phyloP scores from a whole-genome alignment of 2,113 vertebrate genomes.

The Drymodes brunneopygia region DNA sequence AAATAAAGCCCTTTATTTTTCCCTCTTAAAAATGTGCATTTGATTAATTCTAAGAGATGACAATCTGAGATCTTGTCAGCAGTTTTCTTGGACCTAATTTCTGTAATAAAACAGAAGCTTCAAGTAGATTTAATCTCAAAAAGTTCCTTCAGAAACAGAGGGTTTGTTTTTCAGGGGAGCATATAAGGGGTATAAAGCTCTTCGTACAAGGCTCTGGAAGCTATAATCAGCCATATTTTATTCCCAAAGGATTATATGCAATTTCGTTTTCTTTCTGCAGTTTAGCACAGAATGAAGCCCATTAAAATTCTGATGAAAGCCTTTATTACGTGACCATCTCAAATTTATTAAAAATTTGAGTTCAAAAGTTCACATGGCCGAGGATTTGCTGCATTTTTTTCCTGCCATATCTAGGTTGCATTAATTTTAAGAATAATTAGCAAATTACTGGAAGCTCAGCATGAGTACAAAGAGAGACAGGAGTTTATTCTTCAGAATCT shows the following conservation, averaged over 20 bases:
- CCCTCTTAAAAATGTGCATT: background rate
- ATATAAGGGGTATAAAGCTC: background rate
- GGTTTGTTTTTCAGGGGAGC: background rate
- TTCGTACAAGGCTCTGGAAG: background rate
- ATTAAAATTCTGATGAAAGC: background rate
- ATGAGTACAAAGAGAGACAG: background rate
- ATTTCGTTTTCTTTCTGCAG: background rate
- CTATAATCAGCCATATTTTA: background rate
- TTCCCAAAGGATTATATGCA: background rate
- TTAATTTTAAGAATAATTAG: constrained; percentile 5
- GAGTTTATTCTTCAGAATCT: background rate
- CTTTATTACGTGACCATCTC: background rate
- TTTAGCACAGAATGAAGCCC: background rate
- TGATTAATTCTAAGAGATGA: background rate
- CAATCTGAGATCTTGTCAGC: background rate
- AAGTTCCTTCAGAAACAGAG: background rate
- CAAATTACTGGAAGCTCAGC: background rate
- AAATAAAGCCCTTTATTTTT: background rate
- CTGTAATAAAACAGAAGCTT: background rate
- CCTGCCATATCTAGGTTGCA: background rate
- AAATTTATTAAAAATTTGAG: background rate
- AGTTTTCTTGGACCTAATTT: background rate
- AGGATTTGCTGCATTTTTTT: background rate
- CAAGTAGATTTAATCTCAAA: background rate
- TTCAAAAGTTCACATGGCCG: background rate